phyloP scores from a whole-genome alignment of 2,113 vertebrate genomes.

The Thalassoma bifasciatum region DNA sequence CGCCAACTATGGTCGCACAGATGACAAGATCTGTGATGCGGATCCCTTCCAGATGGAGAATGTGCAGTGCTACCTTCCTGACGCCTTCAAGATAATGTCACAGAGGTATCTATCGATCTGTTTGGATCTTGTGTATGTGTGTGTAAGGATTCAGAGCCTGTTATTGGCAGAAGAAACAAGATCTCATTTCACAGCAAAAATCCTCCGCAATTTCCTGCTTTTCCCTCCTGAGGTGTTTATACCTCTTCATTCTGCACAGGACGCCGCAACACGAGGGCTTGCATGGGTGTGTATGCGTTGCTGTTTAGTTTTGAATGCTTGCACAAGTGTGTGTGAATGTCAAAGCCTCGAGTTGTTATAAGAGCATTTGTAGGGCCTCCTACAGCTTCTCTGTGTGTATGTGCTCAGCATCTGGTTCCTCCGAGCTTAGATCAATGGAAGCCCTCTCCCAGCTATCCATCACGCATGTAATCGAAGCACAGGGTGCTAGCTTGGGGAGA shows the following conservation, averaged over 20 bases:
- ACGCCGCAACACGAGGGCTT: slow-evolving; percentile 10
- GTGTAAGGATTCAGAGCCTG: slow-evolving; percentile 32
- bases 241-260: slow-evolving; percentile 10
- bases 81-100: slow-evolving; percentile 96
- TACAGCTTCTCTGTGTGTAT: slow-evolving; percentile 67
- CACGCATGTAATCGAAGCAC: slow-evolving; percentile 75
- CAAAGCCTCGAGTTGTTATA: slow-evolving; percentile 35
- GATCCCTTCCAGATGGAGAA: slow-evolving; percentile 98
- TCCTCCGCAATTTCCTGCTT: slow-evolving; percentile 40
- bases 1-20: slow-evolving; percentile 94
- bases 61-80: slow-evolving; percentile 92
- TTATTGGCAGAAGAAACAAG: slow-evolving; percentile 52
- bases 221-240: slow-evolving; percentile 30
- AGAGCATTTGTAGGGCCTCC: slow-evolving; percentile 49
- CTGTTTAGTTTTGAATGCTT: neutral
- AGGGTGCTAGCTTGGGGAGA: slow-evolving; percentile 56
- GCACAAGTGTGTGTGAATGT: slow-evolving; percentile 25
- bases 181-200: slow-evolving; percentile 57
- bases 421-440: slow-evolving; percentile 76
- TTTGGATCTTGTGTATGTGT: slow-evolving; percentile 48
- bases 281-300: neutral
- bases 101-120: slow-evolving; percentile 85
- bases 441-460: slow-evolving; percentile 78
- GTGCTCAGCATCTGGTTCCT: slow-evolving; percentile 76
- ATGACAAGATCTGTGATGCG: slow-evolving; percentile 95